Conservation (phyloP, 2,797 vertebrate species). For the Peromyscus attwateri region DNA sequence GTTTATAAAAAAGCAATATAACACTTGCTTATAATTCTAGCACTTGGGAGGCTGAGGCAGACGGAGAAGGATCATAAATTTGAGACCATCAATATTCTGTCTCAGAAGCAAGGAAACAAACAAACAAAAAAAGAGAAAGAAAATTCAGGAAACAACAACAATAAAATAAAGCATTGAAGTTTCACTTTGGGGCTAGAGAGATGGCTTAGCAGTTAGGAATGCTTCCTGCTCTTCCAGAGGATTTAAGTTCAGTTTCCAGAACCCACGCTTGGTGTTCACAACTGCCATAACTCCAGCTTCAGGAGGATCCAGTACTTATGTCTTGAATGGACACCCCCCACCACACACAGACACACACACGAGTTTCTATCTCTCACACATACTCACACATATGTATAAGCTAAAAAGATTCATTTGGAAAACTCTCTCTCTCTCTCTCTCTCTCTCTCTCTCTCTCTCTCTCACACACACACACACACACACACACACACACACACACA, state of each 20-base stretch:
- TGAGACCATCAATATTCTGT: not conserved
- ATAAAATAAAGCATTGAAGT: not conserved
- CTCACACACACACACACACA: not conserved
- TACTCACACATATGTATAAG: not conserved
- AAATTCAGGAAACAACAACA: not conserved
- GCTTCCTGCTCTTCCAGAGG: not conserved
- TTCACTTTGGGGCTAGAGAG: not conserved
- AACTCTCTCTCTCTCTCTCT: not conserved
- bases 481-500: not conserved
- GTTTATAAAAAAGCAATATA: conserved; percentile 49
- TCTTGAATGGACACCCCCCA: not conserved
- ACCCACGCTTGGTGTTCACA: not conserved
- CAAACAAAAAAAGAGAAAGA: not conserved
- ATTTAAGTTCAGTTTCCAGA: not conserved
- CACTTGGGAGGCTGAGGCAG: not conserved
- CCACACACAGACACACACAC: not conserved
- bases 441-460: no score
- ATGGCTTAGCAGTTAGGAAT: not conserved
- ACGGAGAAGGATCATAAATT: not conserved
- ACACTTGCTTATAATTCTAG: not conserved
- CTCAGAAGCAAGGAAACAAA: not conserved
- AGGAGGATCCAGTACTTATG: not conserved
- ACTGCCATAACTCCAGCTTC: not conserved
- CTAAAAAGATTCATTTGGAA: not conserved
- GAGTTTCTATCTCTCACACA: not conserved